Evolutionary conservation across 2,888 invertebrate genomes (phyloP).

Genomic region (Luffia ferchaultella): DNA sequence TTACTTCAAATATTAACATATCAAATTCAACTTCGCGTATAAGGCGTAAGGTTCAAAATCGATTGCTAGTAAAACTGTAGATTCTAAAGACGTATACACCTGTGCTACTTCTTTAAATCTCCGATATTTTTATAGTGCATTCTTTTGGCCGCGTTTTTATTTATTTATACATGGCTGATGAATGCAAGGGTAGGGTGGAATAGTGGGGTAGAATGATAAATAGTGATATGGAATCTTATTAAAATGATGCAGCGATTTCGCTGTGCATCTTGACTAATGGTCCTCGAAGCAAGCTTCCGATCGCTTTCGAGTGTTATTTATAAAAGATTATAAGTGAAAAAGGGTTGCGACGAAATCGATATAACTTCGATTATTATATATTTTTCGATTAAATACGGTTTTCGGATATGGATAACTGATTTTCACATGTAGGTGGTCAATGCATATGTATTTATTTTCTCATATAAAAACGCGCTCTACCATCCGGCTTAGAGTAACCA

Average conservation of each 20-base stretch:
- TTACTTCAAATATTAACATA: background rate
- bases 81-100: constrained; percentile 29
- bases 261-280: constrained; percentile 7
- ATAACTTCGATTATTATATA: too few relatives aligned
- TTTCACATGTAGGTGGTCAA: too few relatives aligned
- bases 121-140: constrained; percentile 55
- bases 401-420: too few relatives aligned
- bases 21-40: constrained; percentile 22
- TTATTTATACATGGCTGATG: constrained; percentile 18
- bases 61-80: too few relatives aligned
- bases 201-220: constrained; percentile 31
- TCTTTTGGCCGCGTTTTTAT: constrained; percentile 35
- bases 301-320: constrained; percentile 16
- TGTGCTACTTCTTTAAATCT: constrained; percentile 45
- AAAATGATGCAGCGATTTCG: constrained; percentile 38
- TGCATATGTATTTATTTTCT: too few relatives aligned
- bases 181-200: constrained; percentile 17
- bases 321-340: background rate
- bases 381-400: too few relatives aligned
- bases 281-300: constrained; percentile 28
- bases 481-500: too few relatives aligned
- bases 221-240: constrained; percentile 39
- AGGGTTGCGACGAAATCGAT: too few relatives aligned
- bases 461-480: too few relatives aligned
- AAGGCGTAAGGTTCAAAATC: too few relatives aligned